Evolutionary conservation across 2,113 vertebrate species (phyloP), one percentile per base, ranked within the genome.

Genomic region (Ciconia stormi): DNA sequence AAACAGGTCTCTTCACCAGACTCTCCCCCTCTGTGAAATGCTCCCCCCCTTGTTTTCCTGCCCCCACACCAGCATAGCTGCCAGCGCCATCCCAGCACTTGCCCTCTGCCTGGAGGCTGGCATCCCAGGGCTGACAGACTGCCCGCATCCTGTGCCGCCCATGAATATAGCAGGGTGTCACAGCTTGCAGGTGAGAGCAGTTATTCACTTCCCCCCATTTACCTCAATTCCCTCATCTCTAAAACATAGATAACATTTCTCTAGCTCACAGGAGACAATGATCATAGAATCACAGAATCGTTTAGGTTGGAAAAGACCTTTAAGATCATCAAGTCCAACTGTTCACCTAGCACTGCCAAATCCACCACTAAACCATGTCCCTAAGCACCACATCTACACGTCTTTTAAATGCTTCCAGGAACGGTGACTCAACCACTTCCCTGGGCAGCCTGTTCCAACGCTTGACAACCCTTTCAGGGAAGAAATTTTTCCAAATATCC

Each of bases 131-230:
- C 23, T 61, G 66, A 0, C 56, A 30, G 52, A 0, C 40, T 7
- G 4, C 34, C 70, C 0, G 0, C 17, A 23, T 26, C 70, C 58
- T 61, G 22, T 2, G 4, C 63, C 13, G 11, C 22, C 62, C 49
- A 11, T 1, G 3, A 62, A 9, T 4, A 9, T 5, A 76, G 32
- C 89, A 38, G 32, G 27, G 46, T 55, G 59, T 29, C 69, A 7
- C 2, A 6, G 29, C 62, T 83, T 50, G 77, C 83, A 44, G 42
- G 22, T 8, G 2, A 71, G 42, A 89, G 55, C 34, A 63, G 50
- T 59, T 55, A 87, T 14, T 88, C 74, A 42, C 38, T 89, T 77
- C 50, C 30, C 46, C 16, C 17, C 25, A 11, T 59, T 94, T 89
- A 87, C 76, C 77, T 92, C 72, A 32, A 4, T 81, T 78, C n/a